Conservation (phyloP, 1,140 invertebrate species). For the Papilio xuthus region DNA sequence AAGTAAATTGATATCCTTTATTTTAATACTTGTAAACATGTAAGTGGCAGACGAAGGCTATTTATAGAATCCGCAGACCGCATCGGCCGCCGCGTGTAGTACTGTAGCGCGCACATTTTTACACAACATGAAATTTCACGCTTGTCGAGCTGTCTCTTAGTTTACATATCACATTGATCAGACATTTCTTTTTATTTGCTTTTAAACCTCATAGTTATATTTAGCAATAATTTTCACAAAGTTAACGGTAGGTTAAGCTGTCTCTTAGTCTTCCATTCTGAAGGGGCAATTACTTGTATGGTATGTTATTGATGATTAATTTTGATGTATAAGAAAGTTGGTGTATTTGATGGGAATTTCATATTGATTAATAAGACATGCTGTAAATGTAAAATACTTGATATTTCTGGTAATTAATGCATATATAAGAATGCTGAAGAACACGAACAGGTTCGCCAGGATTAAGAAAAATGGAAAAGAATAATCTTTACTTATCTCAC, state of each 20-base stretch:
- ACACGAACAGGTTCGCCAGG: neutral
- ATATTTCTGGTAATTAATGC: neutral
- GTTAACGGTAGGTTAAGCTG: no score
- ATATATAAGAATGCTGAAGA: neutral
- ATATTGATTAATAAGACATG: neutral
- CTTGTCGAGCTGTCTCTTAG: conserved; percentile 4
- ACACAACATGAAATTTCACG: conserved; percentile 18
- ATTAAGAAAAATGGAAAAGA: neutral
- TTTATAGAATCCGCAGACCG: conserved; percentile 4
- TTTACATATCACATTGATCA: conserved; percentile 13
- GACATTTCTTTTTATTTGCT: neutral
- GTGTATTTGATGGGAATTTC: neutral
- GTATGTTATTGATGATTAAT: neutral
- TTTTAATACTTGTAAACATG: conserved; percentile 25
- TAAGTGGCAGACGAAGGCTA: neutral
- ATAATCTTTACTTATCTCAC: neutral
- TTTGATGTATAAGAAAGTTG: neutral
- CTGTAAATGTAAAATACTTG: neutral
- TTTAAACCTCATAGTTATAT: no score
- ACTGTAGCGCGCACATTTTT: neutral
- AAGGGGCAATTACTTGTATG: no score
- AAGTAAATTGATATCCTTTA: conserved; percentile 10
- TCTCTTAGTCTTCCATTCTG: no score
- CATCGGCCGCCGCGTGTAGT: neutral
- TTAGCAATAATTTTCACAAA: no score